Evolutionary conservation across 2,113 vertebrate species (phyloP).

Genomic region (Scatophagus argus): DNA sequence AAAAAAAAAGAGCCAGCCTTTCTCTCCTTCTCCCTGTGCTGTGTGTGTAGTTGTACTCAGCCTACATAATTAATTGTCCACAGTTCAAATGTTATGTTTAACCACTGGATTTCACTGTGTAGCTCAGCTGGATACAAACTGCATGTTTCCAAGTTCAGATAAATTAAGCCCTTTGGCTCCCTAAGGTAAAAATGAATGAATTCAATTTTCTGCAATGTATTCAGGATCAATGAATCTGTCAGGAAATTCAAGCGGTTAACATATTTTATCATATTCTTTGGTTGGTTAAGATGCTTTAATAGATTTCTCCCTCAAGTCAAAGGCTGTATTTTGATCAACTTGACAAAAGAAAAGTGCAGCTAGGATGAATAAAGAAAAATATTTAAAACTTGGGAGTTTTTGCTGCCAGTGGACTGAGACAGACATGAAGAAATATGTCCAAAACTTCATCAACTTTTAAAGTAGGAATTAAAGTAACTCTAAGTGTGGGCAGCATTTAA

Average conservation of each 20-base stretch:
- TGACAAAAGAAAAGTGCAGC: neutral
- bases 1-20: neutral
- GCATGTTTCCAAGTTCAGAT: neutral
- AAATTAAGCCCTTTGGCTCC: conserved; percentile 4
- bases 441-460: neutral
- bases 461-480: neutral
- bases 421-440: neutral
- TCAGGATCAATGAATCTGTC: neutral
- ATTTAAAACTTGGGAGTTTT: neutral
- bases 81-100: conserved; percentile 43
- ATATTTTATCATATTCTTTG: neutral
- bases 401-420: neutral
- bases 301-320: neutral
- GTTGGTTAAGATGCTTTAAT: neutral
- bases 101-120: conserved; percentile 2
- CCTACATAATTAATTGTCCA: conserved; percentile 45
- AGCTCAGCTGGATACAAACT: conserved; percentile 1
- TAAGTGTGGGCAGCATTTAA: neutral
- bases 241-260: neutral
- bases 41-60: conserved; percentile 15
- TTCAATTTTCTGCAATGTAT: neutral
- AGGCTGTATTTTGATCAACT: neutral
- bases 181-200: neutral
- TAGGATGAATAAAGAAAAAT: neutral
- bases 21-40: neutral